Base-by-base conservation (phyloP, 2,888 invertebrate genomes). In the Folsomia manolachei region DNA sequence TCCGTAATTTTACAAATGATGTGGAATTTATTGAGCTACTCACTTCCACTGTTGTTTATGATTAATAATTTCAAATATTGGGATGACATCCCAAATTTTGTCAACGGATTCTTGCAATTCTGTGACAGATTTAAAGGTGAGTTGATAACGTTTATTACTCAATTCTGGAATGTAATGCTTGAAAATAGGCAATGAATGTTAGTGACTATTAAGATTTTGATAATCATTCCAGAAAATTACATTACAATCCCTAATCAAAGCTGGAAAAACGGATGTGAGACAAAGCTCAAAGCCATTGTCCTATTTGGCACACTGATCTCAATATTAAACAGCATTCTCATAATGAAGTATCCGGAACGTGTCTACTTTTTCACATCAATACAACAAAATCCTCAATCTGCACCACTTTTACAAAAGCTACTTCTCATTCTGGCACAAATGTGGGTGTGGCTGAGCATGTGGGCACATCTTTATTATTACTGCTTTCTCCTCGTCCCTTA, bases 331-430 rank as follows among this genome's bases (percentile, higher is more conserved):
- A 23, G 52, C 1, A 7, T 71, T 21, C 11, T 73, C 1, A 60
- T 75, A 1, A 27, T 65, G 0, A 71, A 23, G 53, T 63, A 72
- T n/a, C 70, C 75, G 1, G 25, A 70, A 7, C 66, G 53, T 2
- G 39, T 61, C 0, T 72, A 72, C 2, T 71, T 70, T 27, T 60
- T 75, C 1, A 75, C 75, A n/a, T 72, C 72, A 1, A 11, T 75
- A 1, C 53, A 19, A 4, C 11, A 56, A 56, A 56, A 56, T 21
- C 56, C 56, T 4, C 7, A 56, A n/a, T 4, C 18, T 4, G n/a
- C 56, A n/a, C 19, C 56, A n/a, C n/a, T 56, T n/a, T 21, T 56
- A 19, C 7, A 21, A 7, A 56, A 56, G 21, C 21, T 56, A n/a
- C 56, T 19, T 7, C 56, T 56, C 7, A 56, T 56, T 19, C 9